Evolutionary conservation across 2,888 invertebrate genomes (phyloP), one percentile per base, ranked within the genome.

Genomic region (Synergus laeviventris): DNA sequence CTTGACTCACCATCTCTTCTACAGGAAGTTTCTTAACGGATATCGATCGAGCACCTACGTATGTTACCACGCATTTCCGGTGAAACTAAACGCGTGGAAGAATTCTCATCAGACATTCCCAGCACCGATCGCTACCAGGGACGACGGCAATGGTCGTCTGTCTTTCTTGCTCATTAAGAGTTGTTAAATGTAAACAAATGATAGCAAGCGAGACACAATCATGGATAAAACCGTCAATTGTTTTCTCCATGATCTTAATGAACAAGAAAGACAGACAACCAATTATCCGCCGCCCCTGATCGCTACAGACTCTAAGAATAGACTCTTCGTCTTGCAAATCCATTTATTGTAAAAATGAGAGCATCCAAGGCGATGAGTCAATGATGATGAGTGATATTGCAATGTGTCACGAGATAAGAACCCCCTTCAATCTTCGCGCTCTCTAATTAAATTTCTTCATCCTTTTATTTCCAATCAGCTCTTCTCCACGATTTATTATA

Each of bases 1-100:
- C 18, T 56, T 56, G 56, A 56, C 21, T 56, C 56, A 56, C 21
- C 21, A 21, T 18, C 21, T 56, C 21, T 62, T 62, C 11, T n/a
- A 36, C 62, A 62, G 62, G 62, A 36, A 36, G 36, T 36, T 62
- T 62, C 36, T 62, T 38, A 38, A 62, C 62, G 62, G 62, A 62
- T 62, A 62, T 62, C 62, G 36, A n/a, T 38, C 62, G 62, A 38
- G 36, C 62, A 62, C 62, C 62, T 62, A 62, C 62, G 62, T 62
- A 36, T 38, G 38, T 38, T 62, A 62, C 62, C 62, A 62, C 62
- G 62, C 62, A 36, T 62, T 62, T 62, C 62, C 62, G 62, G 62
- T 62, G 62, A 62, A 62, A 62, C 38, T 16, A 62, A 31, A 38
- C 38, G n/a, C 36, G 36, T 36, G 31, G 16, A 36, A 62, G n/a